A percentile compares a stretch with the other conserved stretches of the same genome.
Conservation (phyloP, 92 coral and sea anemone genomes). For the Anthopleura xanthogrammica region DNA sequence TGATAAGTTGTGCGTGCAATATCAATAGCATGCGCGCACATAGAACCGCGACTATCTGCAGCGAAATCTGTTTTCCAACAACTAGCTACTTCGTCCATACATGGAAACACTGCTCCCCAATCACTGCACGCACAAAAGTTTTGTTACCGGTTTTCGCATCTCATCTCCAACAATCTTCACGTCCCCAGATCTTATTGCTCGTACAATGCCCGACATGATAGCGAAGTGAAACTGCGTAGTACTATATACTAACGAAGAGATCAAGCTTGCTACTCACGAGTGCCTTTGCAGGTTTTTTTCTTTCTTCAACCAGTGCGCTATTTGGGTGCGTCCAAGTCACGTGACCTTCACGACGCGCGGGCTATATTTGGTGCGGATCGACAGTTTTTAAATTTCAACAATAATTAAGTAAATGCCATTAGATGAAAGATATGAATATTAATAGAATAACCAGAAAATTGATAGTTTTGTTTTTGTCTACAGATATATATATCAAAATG, state of each 20-base stretch:
- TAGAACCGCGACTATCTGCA: background rate
- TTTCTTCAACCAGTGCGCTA: background rate
- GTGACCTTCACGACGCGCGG: background rate
- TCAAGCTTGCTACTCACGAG: background rate
- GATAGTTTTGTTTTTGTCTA: slow-evolving; percentile 26
- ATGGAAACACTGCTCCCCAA: background rate
- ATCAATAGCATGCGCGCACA: background rate
- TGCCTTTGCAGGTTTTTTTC: background rate
- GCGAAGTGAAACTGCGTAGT: background rate
- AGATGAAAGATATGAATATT: slow-evolving; percentile 9
- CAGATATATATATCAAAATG: too few relatives aligned
- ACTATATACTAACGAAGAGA: background rate
- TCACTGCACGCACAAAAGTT: background rate
- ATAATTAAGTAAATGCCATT: background rate
- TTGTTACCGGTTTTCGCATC: slow-evolving; percentile 66
- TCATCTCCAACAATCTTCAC: slow-evolving; percentile 56
- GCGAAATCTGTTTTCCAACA: background rate
- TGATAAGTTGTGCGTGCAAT: background rate
- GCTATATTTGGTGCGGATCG: slow-evolving; percentile 1
- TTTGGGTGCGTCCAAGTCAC: slow-evolving; percentile 1
- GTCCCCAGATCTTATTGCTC: slow-evolving; percentile 82
- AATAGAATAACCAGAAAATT: background rate
- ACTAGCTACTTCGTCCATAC: background rate
- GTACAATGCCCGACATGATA: slow-evolving; percentile 37
- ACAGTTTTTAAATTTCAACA: background rate